Evolutionary conservation across 1,140 invertebrate genomes (phyloP), one percentile per base, ranked within the genome.

Genomic region (Zaprionus vittiger): DNA sequence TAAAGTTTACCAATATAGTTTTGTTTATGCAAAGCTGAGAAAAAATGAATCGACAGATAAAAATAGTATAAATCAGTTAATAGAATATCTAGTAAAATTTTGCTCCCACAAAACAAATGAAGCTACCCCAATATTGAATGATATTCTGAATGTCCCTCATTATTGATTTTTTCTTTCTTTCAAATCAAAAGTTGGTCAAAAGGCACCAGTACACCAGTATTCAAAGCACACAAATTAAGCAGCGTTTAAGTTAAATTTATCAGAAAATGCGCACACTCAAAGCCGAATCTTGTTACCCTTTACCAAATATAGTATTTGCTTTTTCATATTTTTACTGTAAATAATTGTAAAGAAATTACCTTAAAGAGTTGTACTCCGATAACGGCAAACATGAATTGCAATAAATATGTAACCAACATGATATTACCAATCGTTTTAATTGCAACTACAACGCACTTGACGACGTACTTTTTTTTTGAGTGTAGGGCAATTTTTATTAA

Each of bases 291-390:
- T 79, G 47, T 68, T 79, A 79, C 81, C 84, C 84, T 90, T 70
- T 54, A 81, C 81, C 81, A 77, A 68, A 26, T 55, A 61, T 37
- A 59, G 31, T 63, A 12, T 59, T 63, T 68, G 34, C 52, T 68
- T 55, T 22, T 75, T 41, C 22, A 9, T 67, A 17, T 37, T 59
- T 60, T 54, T 68, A 34, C 81, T 52, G 52, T 66, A 74, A 71
- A 84, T 76, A 84, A 80, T 85, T 82, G 66, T 80, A 82, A 80
- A 72, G 68, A 84, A 85, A 94, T 96, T 97, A 97, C 98, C 97
- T 99, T 99, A 95, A 99, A 99, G 92, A 99, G 96, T 95, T 99
- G 99, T 94, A 99, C 99, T 95, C 99, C 99, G 95, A 99, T 99
- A 93, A 99, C 99, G 94, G 99, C 98, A 94, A 99, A 99, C 98